These are phyloP conservation scores for Ivindomyrus marchei DNA, from an alignment of 2,113 vertebrate species.

Conservation along the genomic window DNA sequence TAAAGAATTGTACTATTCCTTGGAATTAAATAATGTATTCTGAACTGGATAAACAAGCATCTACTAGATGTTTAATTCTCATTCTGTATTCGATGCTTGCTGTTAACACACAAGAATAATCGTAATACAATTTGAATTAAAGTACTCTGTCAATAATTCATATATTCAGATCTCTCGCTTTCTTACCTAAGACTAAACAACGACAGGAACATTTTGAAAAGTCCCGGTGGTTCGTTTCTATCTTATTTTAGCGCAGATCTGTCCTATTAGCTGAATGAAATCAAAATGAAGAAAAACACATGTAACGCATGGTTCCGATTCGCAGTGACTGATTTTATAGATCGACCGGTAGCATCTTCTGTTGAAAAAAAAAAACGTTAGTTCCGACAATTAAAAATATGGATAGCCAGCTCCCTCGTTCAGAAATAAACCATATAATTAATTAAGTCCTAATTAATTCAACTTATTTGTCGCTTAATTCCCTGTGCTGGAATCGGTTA, in stretches of 20 bases:
- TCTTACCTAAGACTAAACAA: not conserved
- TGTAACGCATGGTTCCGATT: not conserved
- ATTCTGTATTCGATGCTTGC: not conserved
- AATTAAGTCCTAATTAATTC: not conserved
- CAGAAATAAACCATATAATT: not conserved
- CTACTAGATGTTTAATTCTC: not conserved
- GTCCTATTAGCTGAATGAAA: not conserved
- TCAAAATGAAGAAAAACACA: not conserved
- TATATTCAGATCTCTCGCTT: not conserved
- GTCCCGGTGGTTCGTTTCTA: not conserved
- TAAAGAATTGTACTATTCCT: not conserved
- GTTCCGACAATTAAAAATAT: not conserved
- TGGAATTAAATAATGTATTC: not conserved
- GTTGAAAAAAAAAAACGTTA: not conserved
- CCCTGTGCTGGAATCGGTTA: not conserved
- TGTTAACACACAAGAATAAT: not conserved
- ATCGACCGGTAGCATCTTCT: not conserved
- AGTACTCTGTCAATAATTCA: not conserved
- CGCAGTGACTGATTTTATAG: not conserved
- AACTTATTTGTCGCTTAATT: not conserved
- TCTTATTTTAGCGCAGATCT: not conserved
- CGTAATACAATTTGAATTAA: not conserved
- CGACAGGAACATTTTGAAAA: not conserved
- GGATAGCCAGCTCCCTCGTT: not conserved
- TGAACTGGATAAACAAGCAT: not conserved